These are phyloP conservation scores for Pipistrellus nathusii DNA, from an alignment of 2,797 vertebrate genomes.

Conservation along the genomic window DNA sequence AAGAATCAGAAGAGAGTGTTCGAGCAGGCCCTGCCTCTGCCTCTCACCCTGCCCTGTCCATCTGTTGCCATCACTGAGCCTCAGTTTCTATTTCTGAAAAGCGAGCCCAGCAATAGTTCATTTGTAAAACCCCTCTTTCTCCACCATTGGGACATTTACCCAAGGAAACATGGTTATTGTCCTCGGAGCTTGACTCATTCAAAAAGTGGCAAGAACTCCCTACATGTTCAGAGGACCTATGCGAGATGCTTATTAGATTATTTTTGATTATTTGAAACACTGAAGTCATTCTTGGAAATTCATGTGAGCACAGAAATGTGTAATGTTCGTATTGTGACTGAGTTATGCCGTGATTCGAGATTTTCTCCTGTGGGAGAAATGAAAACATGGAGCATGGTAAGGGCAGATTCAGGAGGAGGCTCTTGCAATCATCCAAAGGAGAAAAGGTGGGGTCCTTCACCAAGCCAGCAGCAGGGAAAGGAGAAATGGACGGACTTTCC, in stretches of 20 bases:
- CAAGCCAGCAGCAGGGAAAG: neutral
- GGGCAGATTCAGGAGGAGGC: neutral
- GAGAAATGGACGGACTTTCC: neutral
- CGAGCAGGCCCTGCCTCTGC: neutral
- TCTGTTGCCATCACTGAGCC: neutral
- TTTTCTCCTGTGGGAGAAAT: neutral
- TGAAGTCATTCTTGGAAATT: neutral
- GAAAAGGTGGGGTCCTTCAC: neutral
- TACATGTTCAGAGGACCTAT: neutral
- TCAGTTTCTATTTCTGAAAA: neutral
- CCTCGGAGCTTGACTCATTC: neutral
- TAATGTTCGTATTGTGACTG: neutral
- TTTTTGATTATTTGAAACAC: neutral
- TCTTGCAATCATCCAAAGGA: neutral
- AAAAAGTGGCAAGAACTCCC: neutral
- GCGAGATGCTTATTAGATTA: constrained; percentile 9
- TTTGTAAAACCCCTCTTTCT: neutral
- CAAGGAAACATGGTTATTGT: neutral
- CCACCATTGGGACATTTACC: neutral
- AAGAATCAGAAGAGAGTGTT: neutral
- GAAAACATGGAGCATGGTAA: neutral
- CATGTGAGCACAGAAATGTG: neutral
- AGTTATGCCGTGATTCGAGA: neutral
- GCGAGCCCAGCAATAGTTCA: neutral
- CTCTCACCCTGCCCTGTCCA: neutral